Base-by-base conservation (phyloP, 1,140 invertebrate species). In the Drosophila simulans region DNA sequence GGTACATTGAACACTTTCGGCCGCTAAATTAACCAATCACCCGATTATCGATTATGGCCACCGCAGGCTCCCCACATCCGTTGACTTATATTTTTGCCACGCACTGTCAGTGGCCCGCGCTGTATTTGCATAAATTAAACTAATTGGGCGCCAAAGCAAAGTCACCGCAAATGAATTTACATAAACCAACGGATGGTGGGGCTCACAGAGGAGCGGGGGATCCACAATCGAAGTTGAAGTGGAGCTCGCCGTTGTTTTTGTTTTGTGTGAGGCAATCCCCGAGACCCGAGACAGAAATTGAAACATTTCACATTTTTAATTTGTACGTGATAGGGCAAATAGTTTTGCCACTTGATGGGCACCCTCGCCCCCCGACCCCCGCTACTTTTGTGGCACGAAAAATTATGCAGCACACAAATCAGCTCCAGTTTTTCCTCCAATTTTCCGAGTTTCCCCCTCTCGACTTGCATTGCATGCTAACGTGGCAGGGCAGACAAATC, bases 301-400 rank as follows among this genome's bases (percentile, higher is more conserved):
- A 89, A 88, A 82, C 83, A 89, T 83, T 83, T 88, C 84, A 88
- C 83, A 88, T 88, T 88, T 89, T 88, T 88, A 88, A 88, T 88
- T 89, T 88, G 83, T 88, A 88, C 83, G 83, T 88, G 83, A 88
- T 88, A 88, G 83, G 83, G 83, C 83, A 88, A 88, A 83, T 88
- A 83, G 83, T 82, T 76, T 51, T 88, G 83, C 76, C 69, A 82
- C 83, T 86, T 77, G 79, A 63, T 71, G 39, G 65, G 51, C 43
- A 5, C 39, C 15, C 15, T 11, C 22, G 27, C 7, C 52, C 51
- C 15, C 22, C n/a, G 37, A 11, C 22, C 22, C 34, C 12, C 22
- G 10, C 20, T 17, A 11, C 22, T 43, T 54, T 39, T 84, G 72
- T 75, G 58, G 72, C 82, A 84, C 72, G 75, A 59, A 77, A 70